These are phyloP conservation scores for Holothuria glaberrima DNA, from an alignment of 35 echinoderm and acorn worm genomes.

Conservation along the genomic window DNA sequence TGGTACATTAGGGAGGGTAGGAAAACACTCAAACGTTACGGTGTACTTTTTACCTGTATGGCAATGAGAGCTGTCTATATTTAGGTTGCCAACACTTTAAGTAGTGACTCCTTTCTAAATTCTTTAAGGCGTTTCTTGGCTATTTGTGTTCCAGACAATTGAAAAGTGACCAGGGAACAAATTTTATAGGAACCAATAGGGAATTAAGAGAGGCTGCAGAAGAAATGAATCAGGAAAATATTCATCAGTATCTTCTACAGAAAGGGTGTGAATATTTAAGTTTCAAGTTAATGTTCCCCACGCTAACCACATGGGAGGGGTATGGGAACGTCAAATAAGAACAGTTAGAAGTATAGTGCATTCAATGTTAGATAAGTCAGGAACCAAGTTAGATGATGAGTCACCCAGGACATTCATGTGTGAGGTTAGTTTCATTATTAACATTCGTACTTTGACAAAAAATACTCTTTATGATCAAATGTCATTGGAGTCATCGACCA, in stretches of 20 bases:
- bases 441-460: too few relatives aligned
- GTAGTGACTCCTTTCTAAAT: too few relatives aligned
- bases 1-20: too few relatives aligned
- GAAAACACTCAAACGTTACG: too few relatives aligned
- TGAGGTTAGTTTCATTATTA: slow-evolving; percentile 67
- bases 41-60: too few relatives aligned
- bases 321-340: slow-evolving; percentile 68
- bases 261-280: slow-evolving; percentile 45
- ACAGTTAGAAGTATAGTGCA: slow-evolving; percentile 63
- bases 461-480: slow-evolving; percentile 57
- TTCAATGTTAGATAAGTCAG: slow-evolving; percentile 40
- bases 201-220: slow-evolving; percentile 44
- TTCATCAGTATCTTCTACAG: too few relatives aligned
- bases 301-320: slow-evolving; percentile 78
- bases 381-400: slow-evolving; percentile 75
- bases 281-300: slow-evolving; percentile 72
- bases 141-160: too few relatives aligned
- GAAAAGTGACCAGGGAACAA: slow-evolving; percentile 53
- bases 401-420: slow-evolving; percentile 76
- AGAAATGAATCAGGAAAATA: too few relatives aligned
- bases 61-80: too few relatives aligned
- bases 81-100: too few relatives aligned
- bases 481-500: slow-evolving; percentile 50
- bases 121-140: too few relatives aligned
- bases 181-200: slow-evolving; percentile 64